Evolutionary conservation across 2,888 invertebrate genomes (phyloP), one percentile per base, ranked within the genome.

Genomic region (Leptopilina myrica): DNA sequence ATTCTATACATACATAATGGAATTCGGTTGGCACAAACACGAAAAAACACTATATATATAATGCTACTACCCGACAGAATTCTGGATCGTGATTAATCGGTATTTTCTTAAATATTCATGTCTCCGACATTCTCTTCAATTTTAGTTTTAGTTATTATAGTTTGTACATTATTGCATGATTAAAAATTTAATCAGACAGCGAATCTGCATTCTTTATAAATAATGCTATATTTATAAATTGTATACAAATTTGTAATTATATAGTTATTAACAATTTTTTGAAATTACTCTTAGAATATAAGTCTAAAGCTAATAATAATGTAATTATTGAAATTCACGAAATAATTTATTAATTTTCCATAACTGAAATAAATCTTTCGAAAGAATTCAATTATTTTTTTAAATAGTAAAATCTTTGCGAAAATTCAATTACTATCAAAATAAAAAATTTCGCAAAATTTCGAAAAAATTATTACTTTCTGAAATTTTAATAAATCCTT

Each of bases 21-120:
- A 64, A 64, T 56, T 56, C 1, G 53, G n/a, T 14, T 8, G 56
- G 56, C 73, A 73, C 26, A 33, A 73, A 73, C 73, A 73, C 14
- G n/a, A 33, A 56, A 73, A 33, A 73, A 14, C 73, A 56, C 73
- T 73, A 53, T 53, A 33, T 53, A 33, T 3, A 5, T n/a, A n/a
- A 15, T 59, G 14, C 59, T 15, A 26, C 66, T 66, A 46, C 66
- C 43, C 15, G 66, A 8, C 33, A 33, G 33, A 43, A 8, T 66
- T 46, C 66, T 46, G 15, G 7, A 40, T 46, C 43, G 43, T 66
- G 43, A 66, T 46, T 66, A 66, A 66, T 46, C 3, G n/a, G 15
- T 66, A 66, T 4, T 46, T 66, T 66, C 9, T 46, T 14, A 43
- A 15, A 46, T 20, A 20, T 66, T n/a, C 6, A 40, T 40, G 12